phyloP scores from a whole-genome alignment of 2,888 invertebrate species.

The Eupithecia subfuscata region DNA sequence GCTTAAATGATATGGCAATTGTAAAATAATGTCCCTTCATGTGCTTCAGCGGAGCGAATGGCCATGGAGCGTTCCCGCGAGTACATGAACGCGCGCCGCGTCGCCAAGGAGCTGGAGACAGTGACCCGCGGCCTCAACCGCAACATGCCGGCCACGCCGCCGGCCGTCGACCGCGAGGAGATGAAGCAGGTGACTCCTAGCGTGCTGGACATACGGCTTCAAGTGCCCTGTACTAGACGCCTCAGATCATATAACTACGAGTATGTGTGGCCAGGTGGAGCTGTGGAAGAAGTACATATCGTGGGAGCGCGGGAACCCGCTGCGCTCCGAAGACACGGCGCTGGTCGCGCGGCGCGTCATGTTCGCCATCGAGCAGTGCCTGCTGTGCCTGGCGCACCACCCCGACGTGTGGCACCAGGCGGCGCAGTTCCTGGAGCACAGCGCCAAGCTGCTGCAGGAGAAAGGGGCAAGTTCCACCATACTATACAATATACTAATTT shows the following conservation, averaged over 20 bases:
- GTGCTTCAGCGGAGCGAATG: constrained; percentile 94
- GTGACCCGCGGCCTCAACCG: constrained; percentile 97
- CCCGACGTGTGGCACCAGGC: constrained; percentile 99
- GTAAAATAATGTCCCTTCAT: not conserved
- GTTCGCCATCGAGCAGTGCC: constrained; percentile 99
- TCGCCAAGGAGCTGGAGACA: constrained; percentile 97
- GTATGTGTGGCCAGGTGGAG: too few species aligned
- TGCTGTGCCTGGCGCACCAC: constrained; percentile 98
- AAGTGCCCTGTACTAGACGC: not conserved
- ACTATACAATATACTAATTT: too few species aligned
- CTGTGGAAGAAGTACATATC: constrained; percentile 99
- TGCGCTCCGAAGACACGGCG: constrained; percentile 97
- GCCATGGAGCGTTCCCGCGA: constrained; percentile 97
- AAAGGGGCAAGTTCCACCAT: constrained; percentile 86
- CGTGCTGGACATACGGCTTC: not conserved
- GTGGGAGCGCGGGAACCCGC: constrained; percentile 98
- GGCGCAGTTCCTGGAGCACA: constrained; percentile 97
- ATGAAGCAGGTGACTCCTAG: constrained; percentile 88
- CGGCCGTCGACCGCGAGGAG: constrained; percentile 94
- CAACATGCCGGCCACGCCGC: constrained; percentile 98
- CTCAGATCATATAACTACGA: too few species aligned
- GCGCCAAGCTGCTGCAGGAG: constrained; percentile 96
- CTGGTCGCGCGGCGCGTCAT: constrained; percentile 96
- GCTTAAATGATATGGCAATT: too few species aligned
- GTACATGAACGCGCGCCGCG: constrained; percentile 98